A percentile compares a stretch with the other conserved stretches of the same genome.
These are phyloP conservation scores for Leuciscus idus DNA, from an alignment of 2,113 vertebrate genomes.

Conservation along the genomic window DNA sequence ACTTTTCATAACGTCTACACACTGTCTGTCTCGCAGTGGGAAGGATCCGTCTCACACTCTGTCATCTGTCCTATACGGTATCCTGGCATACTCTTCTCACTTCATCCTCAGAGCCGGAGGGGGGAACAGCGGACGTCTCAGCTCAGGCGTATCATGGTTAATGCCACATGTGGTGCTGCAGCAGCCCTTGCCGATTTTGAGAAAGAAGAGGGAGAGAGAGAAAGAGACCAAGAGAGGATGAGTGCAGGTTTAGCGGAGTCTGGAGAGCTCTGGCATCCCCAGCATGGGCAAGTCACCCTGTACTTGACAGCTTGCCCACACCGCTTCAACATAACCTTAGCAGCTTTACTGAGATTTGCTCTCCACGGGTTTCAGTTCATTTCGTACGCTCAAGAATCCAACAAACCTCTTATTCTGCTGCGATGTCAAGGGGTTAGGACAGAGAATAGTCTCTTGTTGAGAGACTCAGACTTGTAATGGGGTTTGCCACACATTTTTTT, in stretches of 20 bases:
- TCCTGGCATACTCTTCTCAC: conserved; percentile 25
- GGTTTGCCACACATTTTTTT: neutral
- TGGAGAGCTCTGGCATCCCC: conserved; percentile 28
- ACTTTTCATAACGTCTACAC: neutral
- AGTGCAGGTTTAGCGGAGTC: conserved; percentile 3
- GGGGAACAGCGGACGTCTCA: conserved; percentile 33
- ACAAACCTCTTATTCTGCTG: neutral
- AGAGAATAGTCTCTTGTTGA: neutral
- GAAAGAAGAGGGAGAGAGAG: neutral
- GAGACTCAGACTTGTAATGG: neutral
- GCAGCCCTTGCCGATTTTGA: conserved; percentile 18
- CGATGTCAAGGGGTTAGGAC: neutral
- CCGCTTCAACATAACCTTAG: conserved; percentile 29
- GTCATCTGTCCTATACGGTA: conserved; percentile 34
- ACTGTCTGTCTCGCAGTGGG: neutral
- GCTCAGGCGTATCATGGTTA: conserved; percentile 22
- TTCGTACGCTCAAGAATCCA: neutral
- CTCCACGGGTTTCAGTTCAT: conserved; percentile 4
- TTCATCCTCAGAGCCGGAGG: conserved; percentile 29
- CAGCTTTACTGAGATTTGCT: conserved; percentile 29
- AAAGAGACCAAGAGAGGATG: neutral
- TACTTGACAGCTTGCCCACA: conserved; percentile 31
- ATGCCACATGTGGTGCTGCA: conserved; percentile 21
- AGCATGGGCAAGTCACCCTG: conserved; percentile 2
- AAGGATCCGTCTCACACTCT: conserved; percentile 11